phyloP scores from a whole-genome alignment of 2,888 invertebrate species.

The Yponomeuta malinellus region DNA sequence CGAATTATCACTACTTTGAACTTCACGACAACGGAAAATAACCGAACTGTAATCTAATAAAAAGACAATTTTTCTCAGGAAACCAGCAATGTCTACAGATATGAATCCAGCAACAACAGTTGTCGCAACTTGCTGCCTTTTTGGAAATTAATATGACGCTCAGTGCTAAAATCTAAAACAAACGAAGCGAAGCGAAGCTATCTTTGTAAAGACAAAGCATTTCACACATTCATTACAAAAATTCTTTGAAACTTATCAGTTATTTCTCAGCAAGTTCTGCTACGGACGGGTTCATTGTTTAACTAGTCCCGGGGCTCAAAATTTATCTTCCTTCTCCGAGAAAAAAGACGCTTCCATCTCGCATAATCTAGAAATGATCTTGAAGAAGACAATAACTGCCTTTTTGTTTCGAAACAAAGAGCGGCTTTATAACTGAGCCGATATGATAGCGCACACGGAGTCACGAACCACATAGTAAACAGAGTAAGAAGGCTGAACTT shows the following conservation, averaged over 20 bases:
- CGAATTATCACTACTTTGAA: no score
- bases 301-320: background rate
- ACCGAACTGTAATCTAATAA: no score
- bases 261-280: background rate
- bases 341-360: background rate
- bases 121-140: no score
- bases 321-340: background rate
- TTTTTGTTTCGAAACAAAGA: constrained; percentile 1
- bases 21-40: no score
- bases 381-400: background rate
- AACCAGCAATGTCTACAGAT: no score
- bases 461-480: background rate
- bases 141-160: no score
- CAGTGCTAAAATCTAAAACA: no score
- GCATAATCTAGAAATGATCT: background rate
- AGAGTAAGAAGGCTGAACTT: background rate
- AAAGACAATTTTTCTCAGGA: no score
- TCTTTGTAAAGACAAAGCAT: background rate
- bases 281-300: background rate
- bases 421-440: background rate
- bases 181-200: no score
- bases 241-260: background rate
- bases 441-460: background rate
- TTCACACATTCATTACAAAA: background rate
- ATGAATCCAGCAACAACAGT: no score